Evolutionary conservation across 2,113 vertebrate genomes (phyloP).

Genomic region (Galeopterus variegatus): DNA sequence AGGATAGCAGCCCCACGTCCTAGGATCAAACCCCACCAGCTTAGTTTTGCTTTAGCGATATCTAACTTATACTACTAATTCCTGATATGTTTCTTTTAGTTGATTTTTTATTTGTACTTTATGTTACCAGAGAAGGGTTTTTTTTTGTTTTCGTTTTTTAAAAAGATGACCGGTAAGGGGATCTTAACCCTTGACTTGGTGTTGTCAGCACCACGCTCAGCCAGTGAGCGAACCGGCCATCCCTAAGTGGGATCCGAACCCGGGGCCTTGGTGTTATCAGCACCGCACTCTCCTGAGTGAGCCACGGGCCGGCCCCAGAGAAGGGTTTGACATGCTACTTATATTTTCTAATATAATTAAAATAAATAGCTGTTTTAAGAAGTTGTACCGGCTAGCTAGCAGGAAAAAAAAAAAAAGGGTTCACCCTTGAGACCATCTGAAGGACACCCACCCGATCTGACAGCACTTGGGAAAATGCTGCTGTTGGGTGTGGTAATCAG

Average conservation of each 20-base stretch:
- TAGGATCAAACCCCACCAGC: background rate
- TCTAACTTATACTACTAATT: background rate
- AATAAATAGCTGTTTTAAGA: constrained; percentile 27
- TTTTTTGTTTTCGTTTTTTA: too few species aligned
- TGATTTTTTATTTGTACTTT: constrained; percentile 29
- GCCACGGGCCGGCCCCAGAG: too few species aligned
- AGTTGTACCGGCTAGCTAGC: too few species aligned
- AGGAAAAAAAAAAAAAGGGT: background rate
- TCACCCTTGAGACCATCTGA: constrained; percentile 24
- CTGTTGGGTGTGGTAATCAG: background rate
- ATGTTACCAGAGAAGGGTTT: constrained; percentile 32
- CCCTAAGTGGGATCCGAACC: too few species aligned
- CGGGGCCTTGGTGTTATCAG: too few species aligned
- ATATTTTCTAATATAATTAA: constrained; percentile 45
- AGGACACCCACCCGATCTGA: background rate
- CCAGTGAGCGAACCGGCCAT: too few species aligned
- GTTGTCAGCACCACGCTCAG: too few species aligned
- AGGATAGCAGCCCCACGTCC: background rate
- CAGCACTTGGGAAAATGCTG: constrained; percentile 29
- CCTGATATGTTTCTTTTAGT: background rate
- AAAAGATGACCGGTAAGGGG: too few species aligned
- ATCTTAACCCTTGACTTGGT: too few species aligned
- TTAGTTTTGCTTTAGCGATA: constrained; percentile 8
- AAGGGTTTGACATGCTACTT: constrained; percentile 8
- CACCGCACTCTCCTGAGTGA: too few species aligned